Percentiles rank a stretch among this genome's conserved stretches.
phyloP scores from a whole-genome alignment of 2,113 vertebrate species.

The Lathamus discolor region DNA sequence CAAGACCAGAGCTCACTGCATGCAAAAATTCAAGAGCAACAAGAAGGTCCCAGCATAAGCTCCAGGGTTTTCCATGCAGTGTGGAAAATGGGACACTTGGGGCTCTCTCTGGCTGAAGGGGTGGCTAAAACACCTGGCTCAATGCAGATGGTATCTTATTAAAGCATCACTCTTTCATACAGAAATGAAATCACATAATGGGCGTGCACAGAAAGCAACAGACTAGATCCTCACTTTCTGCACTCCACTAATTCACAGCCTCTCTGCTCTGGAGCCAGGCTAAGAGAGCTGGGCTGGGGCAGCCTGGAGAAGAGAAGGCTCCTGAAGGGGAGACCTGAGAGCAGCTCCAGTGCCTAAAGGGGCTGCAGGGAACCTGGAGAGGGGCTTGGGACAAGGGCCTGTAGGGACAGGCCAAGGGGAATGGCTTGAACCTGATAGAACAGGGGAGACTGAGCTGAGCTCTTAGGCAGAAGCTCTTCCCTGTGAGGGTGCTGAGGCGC shows the following conservation, averaged over 20 bases:
- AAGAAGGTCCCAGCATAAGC: neutral
- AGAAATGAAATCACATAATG: neutral
- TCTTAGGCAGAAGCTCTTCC: too few species aligned
- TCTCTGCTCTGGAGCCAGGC: neutral
- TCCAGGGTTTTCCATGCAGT: rapidly evolving
- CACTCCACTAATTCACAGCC: neutral
- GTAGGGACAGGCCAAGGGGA: too few species aligned
- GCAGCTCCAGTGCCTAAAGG: too few species aligned
- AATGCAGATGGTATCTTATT: neutral
- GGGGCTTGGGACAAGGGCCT: too few species aligned
- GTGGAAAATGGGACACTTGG: neutral
- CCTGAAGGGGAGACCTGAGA: neutral
- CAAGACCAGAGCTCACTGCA: neutral
- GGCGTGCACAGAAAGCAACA: neutral
- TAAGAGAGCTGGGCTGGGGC: neutral
- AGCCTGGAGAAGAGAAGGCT: neutral
- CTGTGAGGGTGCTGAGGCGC: too few species aligned
- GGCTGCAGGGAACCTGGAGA: too few species aligned
- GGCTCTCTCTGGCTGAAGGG: neutral
- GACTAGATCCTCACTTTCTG: neutral
- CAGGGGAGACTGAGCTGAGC: too few species aligned
- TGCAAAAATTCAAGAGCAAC: neutral
- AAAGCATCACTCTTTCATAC: neutral
- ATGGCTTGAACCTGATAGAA: too few species aligned
- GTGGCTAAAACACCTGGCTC: neutral